These are phyloP conservation scores for Hippocampus kuda DNA, from an alignment of 2,797 vertebrate species.

Conservation along the genomic window DNA sequence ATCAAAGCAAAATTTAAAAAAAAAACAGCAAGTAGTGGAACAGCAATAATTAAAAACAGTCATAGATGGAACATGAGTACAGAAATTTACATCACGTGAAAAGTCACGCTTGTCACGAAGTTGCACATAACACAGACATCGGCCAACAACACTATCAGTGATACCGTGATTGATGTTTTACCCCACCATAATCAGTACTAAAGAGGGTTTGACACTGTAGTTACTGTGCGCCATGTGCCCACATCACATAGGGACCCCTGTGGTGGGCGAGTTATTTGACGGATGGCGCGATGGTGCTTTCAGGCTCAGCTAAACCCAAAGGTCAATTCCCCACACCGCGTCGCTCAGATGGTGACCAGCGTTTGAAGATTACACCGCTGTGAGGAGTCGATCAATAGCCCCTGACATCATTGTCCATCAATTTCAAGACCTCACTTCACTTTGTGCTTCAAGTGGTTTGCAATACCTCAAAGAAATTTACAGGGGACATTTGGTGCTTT, in stretches of 20 bases:
- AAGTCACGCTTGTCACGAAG: background rate
- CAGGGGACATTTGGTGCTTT: background rate
- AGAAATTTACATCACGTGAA: background rate
- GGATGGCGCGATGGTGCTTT: slow-evolving; percentile 53
- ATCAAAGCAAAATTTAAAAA: no score
- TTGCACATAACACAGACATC: background rate
- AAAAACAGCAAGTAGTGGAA: background rate
- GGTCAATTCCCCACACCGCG: slow-evolving; percentile 57
- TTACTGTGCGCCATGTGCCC: slow-evolving; percentile 5
- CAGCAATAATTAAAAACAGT: background rate
- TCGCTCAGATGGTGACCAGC: slow-evolving; percentile 49
- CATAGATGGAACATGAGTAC: background rate
- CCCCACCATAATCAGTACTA: background rate
- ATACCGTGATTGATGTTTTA: background rate
- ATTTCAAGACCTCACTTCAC: background rate
- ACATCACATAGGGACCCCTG: slow-evolving; percentile 61
- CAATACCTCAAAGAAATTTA: background rate
- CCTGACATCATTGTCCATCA: slow-evolving; percentile 57
- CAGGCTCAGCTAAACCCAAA: slow-evolving; percentile 48
- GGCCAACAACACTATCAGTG: background rate
- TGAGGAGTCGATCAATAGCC: slow-evolving; percentile 50
- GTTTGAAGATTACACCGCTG: slow-evolving; percentile 56
- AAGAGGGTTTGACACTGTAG: background rate
- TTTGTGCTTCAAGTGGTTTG: background rate
- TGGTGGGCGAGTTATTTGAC: slow-evolving; percentile 48